Evolutionary conservation across 2,113 vertebrate genomes (phyloP).

Genomic region (Melanotaenia duboulayi): DNA sequence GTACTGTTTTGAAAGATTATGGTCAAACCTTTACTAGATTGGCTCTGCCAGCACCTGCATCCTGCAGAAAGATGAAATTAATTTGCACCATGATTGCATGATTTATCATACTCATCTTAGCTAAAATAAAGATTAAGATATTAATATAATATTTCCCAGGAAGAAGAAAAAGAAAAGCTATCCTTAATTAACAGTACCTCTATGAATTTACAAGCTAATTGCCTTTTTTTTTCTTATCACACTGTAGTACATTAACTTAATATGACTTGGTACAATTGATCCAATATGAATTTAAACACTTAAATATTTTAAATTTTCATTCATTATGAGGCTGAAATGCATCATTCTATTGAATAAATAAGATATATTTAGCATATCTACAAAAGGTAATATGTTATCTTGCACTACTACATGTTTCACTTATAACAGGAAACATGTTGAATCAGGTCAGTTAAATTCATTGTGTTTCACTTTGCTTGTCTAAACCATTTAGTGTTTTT

Average conservation of each 20-base stretch:
- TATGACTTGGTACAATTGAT: neutral
- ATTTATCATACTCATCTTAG: neutral
- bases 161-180: too few relatives aligned
- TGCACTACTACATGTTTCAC: too few relatives aligned
- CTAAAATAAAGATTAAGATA: neutral
- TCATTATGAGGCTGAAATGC: neutral
- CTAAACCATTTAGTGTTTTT: too few relatives aligned
- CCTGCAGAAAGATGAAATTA: neutral
- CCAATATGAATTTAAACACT: neutral
- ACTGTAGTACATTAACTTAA: neutral
- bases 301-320: neutral
- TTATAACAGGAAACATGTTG: too few relatives aligned
- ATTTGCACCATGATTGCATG: neutral
- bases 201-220: neutral
- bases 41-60: neutral
- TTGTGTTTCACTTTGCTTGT: too few relatives aligned
- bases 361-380: neutral
- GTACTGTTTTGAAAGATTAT: conserved; percentile 38
- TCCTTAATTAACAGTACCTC: too few relatives aligned
- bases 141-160: neutral
- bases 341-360: neutral
- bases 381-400: neutral
- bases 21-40: conserved; percentile 6
- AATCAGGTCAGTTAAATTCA: too few relatives aligned
- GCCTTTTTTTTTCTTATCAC: neutral